phyloP scores from a whole-genome alignment of 2,113 vertebrate genomes.

The Lophura nycthemera region DNA sequence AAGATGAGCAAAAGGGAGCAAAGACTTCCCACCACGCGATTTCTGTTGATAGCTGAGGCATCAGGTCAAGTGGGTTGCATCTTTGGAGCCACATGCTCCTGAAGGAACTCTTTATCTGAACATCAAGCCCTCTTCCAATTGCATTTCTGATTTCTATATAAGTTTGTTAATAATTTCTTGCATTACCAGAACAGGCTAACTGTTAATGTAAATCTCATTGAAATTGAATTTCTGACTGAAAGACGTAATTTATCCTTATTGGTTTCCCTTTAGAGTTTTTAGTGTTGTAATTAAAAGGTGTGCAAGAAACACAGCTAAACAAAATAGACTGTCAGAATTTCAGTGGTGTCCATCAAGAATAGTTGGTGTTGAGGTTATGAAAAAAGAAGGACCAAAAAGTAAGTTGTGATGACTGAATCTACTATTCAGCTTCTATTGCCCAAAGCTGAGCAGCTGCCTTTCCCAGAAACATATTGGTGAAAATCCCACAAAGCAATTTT shows the following conservation, averaged over 20 bases:
- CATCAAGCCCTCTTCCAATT: not conserved
- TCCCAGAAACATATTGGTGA: not conserved
- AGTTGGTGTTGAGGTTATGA: not conserved
- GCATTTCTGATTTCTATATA: not conserved
- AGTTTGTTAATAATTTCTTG: not conserved
- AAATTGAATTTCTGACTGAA: not conserved
- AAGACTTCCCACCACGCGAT: not conserved
- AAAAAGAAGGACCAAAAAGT: not conserved
- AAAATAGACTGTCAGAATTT: not conserved
- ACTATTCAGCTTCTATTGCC: not conserved
- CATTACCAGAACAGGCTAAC: not conserved
- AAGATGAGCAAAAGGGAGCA: not conserved
- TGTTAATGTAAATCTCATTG: not conserved
- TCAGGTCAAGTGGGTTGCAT: accelerated
- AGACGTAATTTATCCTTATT: not conserved
- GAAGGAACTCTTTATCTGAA: not conserved
- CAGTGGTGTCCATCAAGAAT: not conserved
- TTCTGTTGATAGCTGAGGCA: not conserved
- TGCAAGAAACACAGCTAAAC: not conserved
- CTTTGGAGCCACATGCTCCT: not conserved
- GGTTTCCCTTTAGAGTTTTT: not conserved
- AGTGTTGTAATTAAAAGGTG: not conserved
- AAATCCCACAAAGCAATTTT: not conserved
- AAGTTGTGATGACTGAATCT: not conserved
- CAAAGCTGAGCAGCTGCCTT: not conserved